These are phyloP conservation scores for Sphenopsis melanotis DNA, from an alignment of 2,797 vertebrate species.

Conservation along the genomic window DNA sequence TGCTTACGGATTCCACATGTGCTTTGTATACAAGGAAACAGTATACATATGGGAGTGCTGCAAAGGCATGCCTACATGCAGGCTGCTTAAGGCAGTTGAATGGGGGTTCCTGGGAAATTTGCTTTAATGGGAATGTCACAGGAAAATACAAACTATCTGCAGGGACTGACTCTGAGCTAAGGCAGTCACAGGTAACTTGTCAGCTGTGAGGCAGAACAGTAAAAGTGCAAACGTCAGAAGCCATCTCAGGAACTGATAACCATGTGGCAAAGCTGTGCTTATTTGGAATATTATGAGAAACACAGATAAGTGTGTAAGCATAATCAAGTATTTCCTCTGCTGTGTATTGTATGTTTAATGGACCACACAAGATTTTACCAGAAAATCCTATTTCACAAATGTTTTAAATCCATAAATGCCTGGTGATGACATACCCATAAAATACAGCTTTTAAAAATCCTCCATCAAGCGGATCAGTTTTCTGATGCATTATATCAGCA, in stretches of 20 bases:
- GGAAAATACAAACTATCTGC: neutral
- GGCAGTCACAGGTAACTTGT: neutral
- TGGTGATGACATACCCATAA: constrained; percentile 41
- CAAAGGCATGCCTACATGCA: neutral
- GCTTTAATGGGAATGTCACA: neutral
- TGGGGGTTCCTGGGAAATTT: neutral
- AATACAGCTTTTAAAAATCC: constrained; percentile 40
- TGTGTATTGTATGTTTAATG: constrained; percentile 18
- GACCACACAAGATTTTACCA: constrained; percentile 61
- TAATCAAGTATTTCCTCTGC: constrained; percentile 46
- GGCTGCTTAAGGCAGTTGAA: neutral
- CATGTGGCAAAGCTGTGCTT: neutral
- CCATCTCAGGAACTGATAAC: neutral
- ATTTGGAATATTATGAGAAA: constrained; percentile 12
- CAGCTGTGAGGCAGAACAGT: neutral
- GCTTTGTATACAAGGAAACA: neutral
- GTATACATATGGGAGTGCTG: neutral
- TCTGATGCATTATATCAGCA: constrained; percentile 39
- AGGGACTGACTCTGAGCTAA: neutral
- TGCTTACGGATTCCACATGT: constrained; percentile 20
- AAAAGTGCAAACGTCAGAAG: neutral
- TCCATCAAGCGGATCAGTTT: neutral
- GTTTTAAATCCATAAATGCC: constrained; percentile 42
- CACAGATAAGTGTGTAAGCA: neutral
- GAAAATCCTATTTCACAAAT: constrained; percentile 56